Conservation (phyloP, 2,113 vertebrate species). For the Sterrhoptilus dennistouni region DNA sequence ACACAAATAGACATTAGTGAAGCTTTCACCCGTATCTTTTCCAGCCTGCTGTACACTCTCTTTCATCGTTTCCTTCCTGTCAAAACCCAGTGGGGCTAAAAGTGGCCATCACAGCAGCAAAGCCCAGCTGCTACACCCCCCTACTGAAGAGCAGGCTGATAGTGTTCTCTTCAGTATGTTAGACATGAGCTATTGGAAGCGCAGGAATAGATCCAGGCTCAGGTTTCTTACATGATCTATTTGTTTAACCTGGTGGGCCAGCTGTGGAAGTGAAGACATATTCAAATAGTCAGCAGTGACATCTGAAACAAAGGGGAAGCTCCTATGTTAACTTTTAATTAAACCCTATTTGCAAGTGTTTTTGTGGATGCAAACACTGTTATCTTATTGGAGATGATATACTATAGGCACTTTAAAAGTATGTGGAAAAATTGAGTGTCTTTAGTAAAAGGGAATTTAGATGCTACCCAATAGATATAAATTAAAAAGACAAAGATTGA, state of each 20-base stretch:
- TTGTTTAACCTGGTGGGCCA: constrained; percentile 34
- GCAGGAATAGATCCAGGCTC: constrained; percentile 12
- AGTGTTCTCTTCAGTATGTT: background rate
- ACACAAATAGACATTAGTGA: background rate
- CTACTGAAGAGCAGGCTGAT: background rate
- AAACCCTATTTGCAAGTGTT: background rate
- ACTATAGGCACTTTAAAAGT: background rate
- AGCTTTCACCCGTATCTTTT: constrained; percentile 23
- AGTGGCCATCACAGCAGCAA: background rate
- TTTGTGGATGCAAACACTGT: background rate
- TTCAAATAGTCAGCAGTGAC: background rate
- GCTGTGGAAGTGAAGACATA: background rate
- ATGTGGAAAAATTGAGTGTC: background rate
- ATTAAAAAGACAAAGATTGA: background rate
- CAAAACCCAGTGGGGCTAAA: constrained; percentile 29
- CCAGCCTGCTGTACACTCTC: background rate
- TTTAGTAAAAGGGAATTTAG: background rate
- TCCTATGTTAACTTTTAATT: background rate
- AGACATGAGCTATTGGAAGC: background rate
- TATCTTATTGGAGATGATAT: background rate
- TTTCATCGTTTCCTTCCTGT: constrained; percentile 58
- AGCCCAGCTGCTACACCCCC: constrained; percentile 48
- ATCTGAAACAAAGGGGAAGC: constrained; percentile 20
- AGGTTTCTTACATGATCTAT: background rate
- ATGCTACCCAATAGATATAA: background rate